Evolutionary conservation across 2,113 vertebrate species (phyloP), one percentile per base, ranked within the genome.

Genomic region (Andinoacara biseriatus): DNA sequence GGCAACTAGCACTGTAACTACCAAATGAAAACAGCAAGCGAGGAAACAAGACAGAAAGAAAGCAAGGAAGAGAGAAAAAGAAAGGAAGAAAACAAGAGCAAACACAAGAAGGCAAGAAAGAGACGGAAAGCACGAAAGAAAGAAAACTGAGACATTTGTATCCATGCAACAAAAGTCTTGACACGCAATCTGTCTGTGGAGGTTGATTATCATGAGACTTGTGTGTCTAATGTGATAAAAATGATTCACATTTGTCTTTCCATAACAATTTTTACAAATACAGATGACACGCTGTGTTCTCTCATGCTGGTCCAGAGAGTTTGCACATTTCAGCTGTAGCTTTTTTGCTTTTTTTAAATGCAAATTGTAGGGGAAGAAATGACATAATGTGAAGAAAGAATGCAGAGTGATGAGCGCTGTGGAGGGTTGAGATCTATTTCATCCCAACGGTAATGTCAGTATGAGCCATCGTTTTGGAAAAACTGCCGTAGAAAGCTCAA

Each of bases 1-100:
- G 86, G 90, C 92, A 93, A 93, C 92, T 86, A 14, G 52, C 58
- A 29, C 29, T 1, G 35, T 49, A 43, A 26, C 46, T 75, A 38
- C 17, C 1, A 65, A 38, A 80, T 9, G 11, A 59, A 56, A 11
- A 4, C 43, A 29, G 35, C 33, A 65, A 35, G 24, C 35, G 33
- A 46, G n/a, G 20, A 74, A 52, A 58, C 17, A 58, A 72, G 26
- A 26, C 11, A 61, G 26, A 56, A 22, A 49, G 17, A 69, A 40
- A 10, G 38, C 8, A 40, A 10, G 40, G 10, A 52, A 52, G 14
- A 26, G 76, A 6, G 18, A 62, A 49, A 4, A 40, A 3, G 24
- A 77, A 17, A 22, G 33, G 1, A 33, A 33, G 33, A 33, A 33
- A 33, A 33, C 7, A 33, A 33, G 33, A 33, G 33, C 7, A 6